Percentiles rank a stretch among this genome's conserved stretches.
Evolutionary conservation across 2,888 invertebrate genomes (phyloP).

Genomic region (Cetonia aurata): DNA sequence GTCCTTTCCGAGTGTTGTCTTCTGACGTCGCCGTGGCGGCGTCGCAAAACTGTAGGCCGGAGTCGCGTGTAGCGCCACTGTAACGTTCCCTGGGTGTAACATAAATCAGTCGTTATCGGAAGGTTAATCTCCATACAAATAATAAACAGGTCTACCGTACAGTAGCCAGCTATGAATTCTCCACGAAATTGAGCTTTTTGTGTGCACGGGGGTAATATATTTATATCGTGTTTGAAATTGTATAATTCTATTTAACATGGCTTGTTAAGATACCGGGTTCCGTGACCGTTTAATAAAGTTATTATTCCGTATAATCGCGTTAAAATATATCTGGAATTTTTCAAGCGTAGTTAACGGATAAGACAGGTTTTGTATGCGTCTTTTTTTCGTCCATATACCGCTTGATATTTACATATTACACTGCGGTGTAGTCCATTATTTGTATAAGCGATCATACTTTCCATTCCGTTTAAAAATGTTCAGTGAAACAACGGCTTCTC

Average conservation of each 20-base stretch:
- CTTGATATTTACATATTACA: no score
- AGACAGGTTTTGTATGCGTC: not conserved
- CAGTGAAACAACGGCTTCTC: no score
- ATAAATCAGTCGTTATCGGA: conserved; percentile 55
- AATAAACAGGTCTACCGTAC: conserved; percentile 64
- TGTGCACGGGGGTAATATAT: conserved; percentile 58
- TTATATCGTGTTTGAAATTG: conserved; percentile 64
- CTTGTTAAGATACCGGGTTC: conserved; percentile 63
- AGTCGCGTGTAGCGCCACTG: conserved; percentile 53
- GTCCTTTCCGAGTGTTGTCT: not conserved
- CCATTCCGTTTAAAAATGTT: no score
- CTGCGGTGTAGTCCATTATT: no score
- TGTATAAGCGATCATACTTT: no score
- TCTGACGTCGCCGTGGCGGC: conserved; percentile 31
- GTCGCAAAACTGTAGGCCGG: conserved; percentile 20
- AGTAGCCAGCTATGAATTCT: conserved; percentile 59
- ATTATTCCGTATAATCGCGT: conserved; percentile 54
- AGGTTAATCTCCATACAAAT: conserved; percentile 64
- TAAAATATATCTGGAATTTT: conserved; percentile 45
- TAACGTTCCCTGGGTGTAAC: conserved; percentile 48
- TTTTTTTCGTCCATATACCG: no score
- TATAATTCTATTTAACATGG: conserved; percentile 65
- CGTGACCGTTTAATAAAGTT: conserved; percentile 62
- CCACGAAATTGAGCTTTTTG: conserved; percentile 51
- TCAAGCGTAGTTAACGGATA: conserved; percentile 40